A percentile compares a stretch with the other conserved stretches of the same genome.
Evolutionary conservation across 2,113 vertebrate genomes (phyloP).

Genomic region (Desmodus rotundus): DNA sequence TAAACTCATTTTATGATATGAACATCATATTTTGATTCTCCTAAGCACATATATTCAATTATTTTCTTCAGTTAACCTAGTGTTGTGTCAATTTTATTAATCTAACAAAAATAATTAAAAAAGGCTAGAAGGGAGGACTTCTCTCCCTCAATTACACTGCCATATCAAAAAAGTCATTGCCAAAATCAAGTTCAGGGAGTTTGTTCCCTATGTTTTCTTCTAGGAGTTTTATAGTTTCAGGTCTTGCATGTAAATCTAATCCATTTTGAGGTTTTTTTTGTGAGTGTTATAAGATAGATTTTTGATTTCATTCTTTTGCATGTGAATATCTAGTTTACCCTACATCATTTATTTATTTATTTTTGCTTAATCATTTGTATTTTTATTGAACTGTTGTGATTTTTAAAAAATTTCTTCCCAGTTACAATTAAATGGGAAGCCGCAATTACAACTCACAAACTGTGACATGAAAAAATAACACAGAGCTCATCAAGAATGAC

Average conservation of each 20-base stretch:
- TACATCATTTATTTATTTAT: background rate
- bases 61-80: background rate
- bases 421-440: constrained; percentile 64
- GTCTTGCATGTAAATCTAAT: background rate
- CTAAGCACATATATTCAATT: background rate
- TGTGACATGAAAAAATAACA: constrained; percentile 63
- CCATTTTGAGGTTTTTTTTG: background rate
- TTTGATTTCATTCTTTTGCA: background rate
- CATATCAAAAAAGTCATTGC: background rate
- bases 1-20: background rate
- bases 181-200: background rate
- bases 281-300: background rate
- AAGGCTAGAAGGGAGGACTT: background rate
- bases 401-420: constrained; percentile 51
- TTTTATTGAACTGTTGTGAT: constrained; percentile 55
- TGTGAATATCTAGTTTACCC: background rate
- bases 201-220: background rate
- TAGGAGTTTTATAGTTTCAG: background rate
- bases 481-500: constrained; percentile 31
- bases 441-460: constrained; percentile 74
- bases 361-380: constrained; percentile 39
- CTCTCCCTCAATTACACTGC: background rate
- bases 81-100: background rate
- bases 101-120: background rate
- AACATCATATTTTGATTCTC: background rate